Evolutionary conservation across 2,113 vertebrate genomes (phyloP).

Genomic region (Ceyx margarethae): DNA sequence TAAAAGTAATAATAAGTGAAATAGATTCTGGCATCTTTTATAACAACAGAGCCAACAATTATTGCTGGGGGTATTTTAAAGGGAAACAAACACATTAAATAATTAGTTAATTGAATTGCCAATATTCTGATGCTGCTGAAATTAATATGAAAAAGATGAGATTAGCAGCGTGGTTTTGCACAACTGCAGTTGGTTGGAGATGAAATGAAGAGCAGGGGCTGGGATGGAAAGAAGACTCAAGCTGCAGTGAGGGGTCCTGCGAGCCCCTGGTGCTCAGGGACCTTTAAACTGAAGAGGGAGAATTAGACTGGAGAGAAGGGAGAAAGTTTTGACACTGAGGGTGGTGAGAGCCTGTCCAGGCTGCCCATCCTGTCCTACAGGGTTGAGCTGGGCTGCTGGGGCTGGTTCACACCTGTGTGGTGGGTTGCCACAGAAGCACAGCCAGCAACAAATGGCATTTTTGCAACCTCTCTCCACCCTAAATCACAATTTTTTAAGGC

Average conservation of each 20-base stretch:
- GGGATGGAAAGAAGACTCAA: background rate
- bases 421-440: background rate
- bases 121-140: background rate
- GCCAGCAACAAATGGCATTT: background rate
- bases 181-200: background rate
- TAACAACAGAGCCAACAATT: background rate
- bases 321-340: background rate
- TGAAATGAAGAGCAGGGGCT: accelerated
- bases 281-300: background rate
- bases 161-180: background rate
- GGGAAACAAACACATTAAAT: constrained; percentile 12
- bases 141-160: background rate
- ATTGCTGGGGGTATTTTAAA: constrained; percentile 4
- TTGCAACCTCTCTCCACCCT: background rate
- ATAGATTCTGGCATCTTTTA: constrained; percentile 1
- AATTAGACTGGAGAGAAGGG: background rate
- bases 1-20: constrained; percentile 47
- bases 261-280: background rate
- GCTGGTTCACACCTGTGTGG: background rate
- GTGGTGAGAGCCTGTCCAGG: background rate
- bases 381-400: background rate
- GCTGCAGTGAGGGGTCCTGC: accelerated
- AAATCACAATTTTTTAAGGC: background rate
- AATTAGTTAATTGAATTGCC: constrained; percentile 37
- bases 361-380: background rate